phyloP scores from a whole-genome alignment of 2,888 invertebrate species.

The Hemaris fuciformis region DNA sequence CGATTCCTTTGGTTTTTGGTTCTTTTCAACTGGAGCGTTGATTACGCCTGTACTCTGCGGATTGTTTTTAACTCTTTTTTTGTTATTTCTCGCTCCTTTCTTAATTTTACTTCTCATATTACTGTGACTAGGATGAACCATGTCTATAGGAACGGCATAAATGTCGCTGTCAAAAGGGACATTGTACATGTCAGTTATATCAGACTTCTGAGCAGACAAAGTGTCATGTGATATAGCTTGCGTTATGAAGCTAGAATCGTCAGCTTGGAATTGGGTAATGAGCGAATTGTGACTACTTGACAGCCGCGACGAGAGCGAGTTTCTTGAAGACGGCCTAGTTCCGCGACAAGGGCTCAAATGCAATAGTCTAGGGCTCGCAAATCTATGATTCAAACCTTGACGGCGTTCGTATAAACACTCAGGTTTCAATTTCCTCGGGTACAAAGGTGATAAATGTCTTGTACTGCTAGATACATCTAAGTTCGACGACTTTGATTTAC shows the following conservation, averaged over 20 bases:
- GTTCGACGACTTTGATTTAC: conserved; percentile 40
- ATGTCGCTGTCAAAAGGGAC: conserved; percentile 94
- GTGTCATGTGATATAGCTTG: conserved; percentile 94
- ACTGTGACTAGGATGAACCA: conserved; percentile 82
- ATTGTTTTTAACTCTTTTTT: conserved; percentile 65
- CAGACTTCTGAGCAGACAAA: conserved; percentile 84
- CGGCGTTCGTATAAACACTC: conserved; percentile 67
- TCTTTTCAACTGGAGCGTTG: conserved; percentile 45
- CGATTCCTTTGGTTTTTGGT: conserved; percentile 51
- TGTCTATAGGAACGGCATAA: conserved; percentile 92
- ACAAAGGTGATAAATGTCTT: conserved; percentile 62
- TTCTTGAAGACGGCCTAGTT: conserved; percentile 87
- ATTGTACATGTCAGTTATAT: conserved; percentile 92
- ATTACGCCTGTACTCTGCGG: conserved; percentile 46
- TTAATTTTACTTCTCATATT: conserved; percentile 64
- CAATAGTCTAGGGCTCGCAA: conserved; percentile 75
- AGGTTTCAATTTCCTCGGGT: conserved; percentile 61
- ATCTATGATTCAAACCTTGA: conserved; percentile 67
- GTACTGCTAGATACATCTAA: conserved; percentile 47
- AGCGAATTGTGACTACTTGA: conserved; percentile 93
- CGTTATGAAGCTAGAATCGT: conserved; percentile 93
- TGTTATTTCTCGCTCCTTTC: conserved; percentile 57
- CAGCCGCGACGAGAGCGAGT: conserved; percentile 88
- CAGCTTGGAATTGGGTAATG: conserved; percentile 87
- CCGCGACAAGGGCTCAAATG: conserved; percentile 83